Conservation (phyloP, 2,113 vertebrate genomes). For the Pseudorectes ferrugineus region DNA sequence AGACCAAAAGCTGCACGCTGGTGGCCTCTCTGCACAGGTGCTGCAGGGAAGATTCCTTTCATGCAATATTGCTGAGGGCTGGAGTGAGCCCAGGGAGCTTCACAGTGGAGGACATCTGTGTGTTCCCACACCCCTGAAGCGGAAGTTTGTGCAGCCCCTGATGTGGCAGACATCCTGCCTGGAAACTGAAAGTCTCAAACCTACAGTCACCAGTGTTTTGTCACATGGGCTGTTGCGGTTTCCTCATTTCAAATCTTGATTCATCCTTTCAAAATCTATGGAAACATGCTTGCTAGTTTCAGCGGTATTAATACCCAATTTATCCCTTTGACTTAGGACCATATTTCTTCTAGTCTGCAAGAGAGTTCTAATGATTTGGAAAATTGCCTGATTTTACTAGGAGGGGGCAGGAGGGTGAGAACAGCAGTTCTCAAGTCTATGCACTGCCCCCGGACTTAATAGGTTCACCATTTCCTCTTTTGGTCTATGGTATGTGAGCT, state of each 20-base stretch:
- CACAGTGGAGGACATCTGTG: no score
- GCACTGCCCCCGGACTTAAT: background rate
- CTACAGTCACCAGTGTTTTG: background rate
- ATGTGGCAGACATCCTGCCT: background rate
- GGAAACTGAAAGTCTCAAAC: background rate
- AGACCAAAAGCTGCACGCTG: accelerated
- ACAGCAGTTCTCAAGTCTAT: background rate
- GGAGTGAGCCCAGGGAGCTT: background rate
- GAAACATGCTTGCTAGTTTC: background rate
- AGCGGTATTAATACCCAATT: background rate
- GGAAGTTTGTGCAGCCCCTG: background rate
- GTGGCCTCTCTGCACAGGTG: background rate
- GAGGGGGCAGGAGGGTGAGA: background rate
- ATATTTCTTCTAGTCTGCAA: background rate
- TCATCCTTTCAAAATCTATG: background rate
- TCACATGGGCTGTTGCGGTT: accelerated
- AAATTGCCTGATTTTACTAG: background rate
- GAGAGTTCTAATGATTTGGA: background rate
- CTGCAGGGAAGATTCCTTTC: background rate
- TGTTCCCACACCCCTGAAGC: background rate
- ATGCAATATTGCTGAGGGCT: background rate
- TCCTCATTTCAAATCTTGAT: background rate
- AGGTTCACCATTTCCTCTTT: constrained; percentile 45
- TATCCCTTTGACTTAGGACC: background rate
- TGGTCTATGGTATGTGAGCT: background rate